Conservation (phyloP, 1,140 invertebrate genomes). For the Anastrepha ludens region DNA sequence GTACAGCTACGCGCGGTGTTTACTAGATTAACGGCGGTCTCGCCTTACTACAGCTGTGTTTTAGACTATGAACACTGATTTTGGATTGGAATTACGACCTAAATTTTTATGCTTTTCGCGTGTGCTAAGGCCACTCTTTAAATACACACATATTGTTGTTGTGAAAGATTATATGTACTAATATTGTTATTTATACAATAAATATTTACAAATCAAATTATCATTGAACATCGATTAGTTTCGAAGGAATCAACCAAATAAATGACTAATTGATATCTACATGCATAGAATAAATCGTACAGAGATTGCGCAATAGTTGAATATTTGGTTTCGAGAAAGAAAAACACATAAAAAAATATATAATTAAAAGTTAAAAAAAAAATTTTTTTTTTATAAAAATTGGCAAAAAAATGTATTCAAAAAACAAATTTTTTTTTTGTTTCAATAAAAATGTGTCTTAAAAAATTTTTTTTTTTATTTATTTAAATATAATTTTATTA, state of each 20-base stretch:
- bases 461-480: too few relatives aligned
- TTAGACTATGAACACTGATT: conserved; percentile 51
- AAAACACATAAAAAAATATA: too few relatives aligned
- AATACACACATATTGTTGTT: conserved; percentile 34
- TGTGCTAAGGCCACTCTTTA: conserved; percentile 50
- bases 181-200: neutral
- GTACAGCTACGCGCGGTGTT: neutral
- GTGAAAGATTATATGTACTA: neutral
- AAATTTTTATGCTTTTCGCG: conserved; percentile 1
- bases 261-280: neutral
- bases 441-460: too few relatives aligned
- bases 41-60: neutral
- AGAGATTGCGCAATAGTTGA: too few relatives aligned
- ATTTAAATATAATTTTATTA: too few relatives aligned
- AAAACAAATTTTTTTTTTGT: too few relatives aligned
- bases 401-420: too few relatives aligned
- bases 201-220: conserved; percentile 34
- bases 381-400: too few relatives aligned
- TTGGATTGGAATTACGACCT: conserved; percentile 30
- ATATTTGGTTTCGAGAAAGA: too few relatives aligned
- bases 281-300: too few relatives aligned
- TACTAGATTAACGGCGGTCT: neutral
- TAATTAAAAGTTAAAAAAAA: too few relatives aligned
- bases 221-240: neutral
- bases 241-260: neutral